Base-by-base conservation (phyloP, 2,888 invertebrate genomes). In the Callyntrura sp. region DNA sequence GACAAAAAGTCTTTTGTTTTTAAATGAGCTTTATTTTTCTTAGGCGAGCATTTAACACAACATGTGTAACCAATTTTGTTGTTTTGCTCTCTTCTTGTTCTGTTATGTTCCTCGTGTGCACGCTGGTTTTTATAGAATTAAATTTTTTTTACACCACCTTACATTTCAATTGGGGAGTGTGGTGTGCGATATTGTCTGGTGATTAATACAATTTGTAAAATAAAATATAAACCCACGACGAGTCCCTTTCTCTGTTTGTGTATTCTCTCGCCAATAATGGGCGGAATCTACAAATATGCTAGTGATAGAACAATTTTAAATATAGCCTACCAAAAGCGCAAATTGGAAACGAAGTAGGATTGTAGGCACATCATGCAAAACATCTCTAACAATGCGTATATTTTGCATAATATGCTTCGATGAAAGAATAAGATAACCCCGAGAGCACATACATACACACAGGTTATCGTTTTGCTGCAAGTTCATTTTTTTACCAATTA, bases 21-120 rank as follows among this genome's bases (percentile, higher is more conserved):
- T 51, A 23, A 68, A 51, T 68, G 65, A 45, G 14, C 48, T 82
- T 79, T 79, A 57, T 83, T 68, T 83, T 62, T 51, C 48, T 48
- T 48, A 65, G 48, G 68, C 51, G 83, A 68, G 83, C 68, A 83
- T 68, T 73, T 83, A 83, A 68, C 68, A 55, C 14, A 14, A 51
- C 12, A 83, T 83, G 83, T 83, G 83, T 68, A 83, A 51, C 83
- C 83, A 83, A 70, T 70, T 83, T 81, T 83, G 68, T 68, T 20
- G 65, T n/a, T 25, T 62, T 57, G 55, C 25, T 79, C 35, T 35
- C 35, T 6, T 35, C 35, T 79, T 55, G 28, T 55, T 57, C 57
- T 57, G 78, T 25, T 35, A 11, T 62, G 20, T 62, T 1, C 23
- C 5, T 17, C 17, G 51, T 20, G 20, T 55, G 25, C 28, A 78